phyloP scores from a whole-genome alignment of 1,140 invertebrate species.

The Platorchestia sp. region DNA sequence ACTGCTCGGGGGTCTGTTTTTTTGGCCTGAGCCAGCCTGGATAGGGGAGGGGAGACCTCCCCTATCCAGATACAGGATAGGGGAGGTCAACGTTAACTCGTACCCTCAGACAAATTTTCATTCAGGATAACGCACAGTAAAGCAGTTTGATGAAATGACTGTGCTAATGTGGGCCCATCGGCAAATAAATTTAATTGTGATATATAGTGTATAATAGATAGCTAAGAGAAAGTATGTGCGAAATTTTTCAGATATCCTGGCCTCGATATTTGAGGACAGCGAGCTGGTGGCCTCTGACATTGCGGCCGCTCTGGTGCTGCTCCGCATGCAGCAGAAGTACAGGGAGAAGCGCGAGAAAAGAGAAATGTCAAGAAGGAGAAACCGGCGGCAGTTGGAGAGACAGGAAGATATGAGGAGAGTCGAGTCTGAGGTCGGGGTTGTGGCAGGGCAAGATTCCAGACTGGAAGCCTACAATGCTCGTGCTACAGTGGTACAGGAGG shows the following conservation, averaged over 20 bases:
- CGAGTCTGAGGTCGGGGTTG: not conserved
- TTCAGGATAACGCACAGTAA: no score
- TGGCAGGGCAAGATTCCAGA: not conserved
- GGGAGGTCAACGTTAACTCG: no score
- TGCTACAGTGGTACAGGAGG: not conserved
- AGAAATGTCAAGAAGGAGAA: conserved; percentile 73
- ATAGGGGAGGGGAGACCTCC: no score
- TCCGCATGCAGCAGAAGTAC: conserved; percentile 74
- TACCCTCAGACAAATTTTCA: no score
- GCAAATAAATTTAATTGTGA: no score
- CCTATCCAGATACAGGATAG: no score
- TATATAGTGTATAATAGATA: no score
- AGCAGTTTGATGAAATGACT: no score
- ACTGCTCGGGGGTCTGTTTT: no score
- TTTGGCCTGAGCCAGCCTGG: no score
- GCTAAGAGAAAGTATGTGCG: no score
- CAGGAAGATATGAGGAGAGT: conserved; percentile 75
- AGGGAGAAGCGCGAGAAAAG: conserved; percentile 78
- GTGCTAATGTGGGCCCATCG: no score
- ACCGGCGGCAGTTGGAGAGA: conserved; percentile 24
- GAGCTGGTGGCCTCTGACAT: conserved; percentile 91
- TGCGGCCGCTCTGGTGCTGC: conserved; percentile 85
- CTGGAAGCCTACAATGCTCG: not conserved
- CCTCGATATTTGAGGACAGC: conserved; percentile 83
- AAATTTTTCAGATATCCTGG: conserved; percentile 77